phyloP scores from a whole-genome alignment of 2,113 vertebrate species.

The Origma solitaria region DNA sequence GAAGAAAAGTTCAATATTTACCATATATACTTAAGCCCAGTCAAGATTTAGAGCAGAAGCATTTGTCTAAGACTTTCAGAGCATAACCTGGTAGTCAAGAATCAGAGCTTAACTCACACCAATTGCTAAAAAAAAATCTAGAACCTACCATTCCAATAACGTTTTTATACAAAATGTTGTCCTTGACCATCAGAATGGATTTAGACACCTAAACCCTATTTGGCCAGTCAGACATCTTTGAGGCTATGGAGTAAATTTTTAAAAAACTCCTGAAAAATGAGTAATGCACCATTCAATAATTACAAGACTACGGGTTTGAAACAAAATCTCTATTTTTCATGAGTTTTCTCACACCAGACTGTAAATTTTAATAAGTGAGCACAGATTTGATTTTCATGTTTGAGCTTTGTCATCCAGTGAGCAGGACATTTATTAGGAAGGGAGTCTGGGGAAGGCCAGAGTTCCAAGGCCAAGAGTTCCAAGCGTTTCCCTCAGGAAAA shows the following conservation, averaged over 20 bases:
- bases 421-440: background rate
- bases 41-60: background rate
- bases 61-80: background rate
- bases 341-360: background rate
- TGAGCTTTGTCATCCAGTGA: background rate
- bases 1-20: background rate
- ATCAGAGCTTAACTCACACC: background rate
- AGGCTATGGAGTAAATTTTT: background rate
- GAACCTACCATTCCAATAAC: no score
- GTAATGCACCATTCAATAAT: background rate
- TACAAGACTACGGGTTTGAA: background rate
- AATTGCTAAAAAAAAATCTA: no score
- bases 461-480: background rate
- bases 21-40: background rate
- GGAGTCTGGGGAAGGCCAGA: background rate
- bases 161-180: background rate
- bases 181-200: background rate
- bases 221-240: background rate
- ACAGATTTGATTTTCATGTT: background rate
- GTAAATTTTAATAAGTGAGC: background rate
- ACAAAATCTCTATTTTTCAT: background rate
- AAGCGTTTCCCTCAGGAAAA: background rate
- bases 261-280: background rate
- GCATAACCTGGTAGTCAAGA: background rate
- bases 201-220: background rate